Evolutionary conservation across 2,113 vertebrate species (phyloP).

Genomic region (Rhinichthys klamathensis): DNA sequence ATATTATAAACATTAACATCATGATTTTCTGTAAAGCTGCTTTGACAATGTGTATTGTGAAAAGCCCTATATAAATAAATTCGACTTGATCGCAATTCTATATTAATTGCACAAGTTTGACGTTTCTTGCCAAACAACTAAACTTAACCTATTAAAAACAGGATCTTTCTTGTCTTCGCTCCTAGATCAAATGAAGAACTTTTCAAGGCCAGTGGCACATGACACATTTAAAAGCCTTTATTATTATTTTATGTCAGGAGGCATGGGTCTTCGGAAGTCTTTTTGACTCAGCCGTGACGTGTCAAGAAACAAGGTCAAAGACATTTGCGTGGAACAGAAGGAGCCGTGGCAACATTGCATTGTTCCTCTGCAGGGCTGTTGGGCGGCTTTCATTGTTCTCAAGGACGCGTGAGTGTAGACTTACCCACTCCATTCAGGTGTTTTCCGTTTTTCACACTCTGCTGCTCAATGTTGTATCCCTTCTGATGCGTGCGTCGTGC

Average conservation of each 20-base stretch:
- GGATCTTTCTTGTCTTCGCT: not conserved
- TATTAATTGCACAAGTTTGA: not conserved
- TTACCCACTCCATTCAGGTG: conserved; percentile 73
- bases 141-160: not conserved
- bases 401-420: conserved; percentile 56
- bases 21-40: not conserved
- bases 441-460: conserved; percentile 69
- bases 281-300: not conserved
- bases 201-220: not conserved
- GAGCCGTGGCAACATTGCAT: conserved; percentile 1
- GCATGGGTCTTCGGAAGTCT: not conserved
- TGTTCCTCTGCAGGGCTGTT: conserved; percentile 21
- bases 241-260: not conserved
- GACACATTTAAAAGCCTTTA: not conserved
- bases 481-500: conserved; percentile 70
- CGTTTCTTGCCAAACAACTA: not conserved
- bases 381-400: conserved; percentile 41
- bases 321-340: not conserved
- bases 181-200: not conserved
- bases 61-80: not conserved
- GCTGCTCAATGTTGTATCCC: conserved; percentile 76
- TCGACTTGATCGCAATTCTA: not conserved
- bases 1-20: not conserved
- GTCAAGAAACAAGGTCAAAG: conserved; percentile 40
- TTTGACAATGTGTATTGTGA: not conserved